phyloP scores from a whole-genome alignment of 92 coral and sea anemone genomes.

The Pocillopora meandrina region DNA sequence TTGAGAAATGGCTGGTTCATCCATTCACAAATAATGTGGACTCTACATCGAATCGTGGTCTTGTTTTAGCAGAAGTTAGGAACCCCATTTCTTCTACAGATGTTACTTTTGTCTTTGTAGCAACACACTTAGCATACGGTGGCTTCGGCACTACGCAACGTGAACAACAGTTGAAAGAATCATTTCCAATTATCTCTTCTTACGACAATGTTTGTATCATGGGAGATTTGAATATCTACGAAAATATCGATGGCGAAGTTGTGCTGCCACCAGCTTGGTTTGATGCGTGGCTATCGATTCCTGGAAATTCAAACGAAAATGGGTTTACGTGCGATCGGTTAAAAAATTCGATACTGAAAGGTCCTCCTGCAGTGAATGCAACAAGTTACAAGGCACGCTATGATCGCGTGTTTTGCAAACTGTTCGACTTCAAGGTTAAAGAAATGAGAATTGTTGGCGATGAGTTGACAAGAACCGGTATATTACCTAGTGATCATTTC shows the following conservation, averaged over 20 bases:
- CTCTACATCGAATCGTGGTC: conserved; percentile 40
- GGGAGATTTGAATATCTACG: conserved; percentile 76
- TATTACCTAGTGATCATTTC: conserved; percentile 78
- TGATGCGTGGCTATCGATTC: conserved; percentile 71
- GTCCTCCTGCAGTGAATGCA: conserved; percentile 10
- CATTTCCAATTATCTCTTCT: conserved; percentile 47
- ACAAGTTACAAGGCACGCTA: conserved; percentile 56
- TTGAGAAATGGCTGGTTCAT: conserved; percentile 44
- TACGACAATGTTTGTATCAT: conserved; percentile 67
- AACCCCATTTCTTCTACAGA: not conserved
- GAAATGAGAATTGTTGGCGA: conserved; percentile 52
- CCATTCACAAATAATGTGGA: conserved; percentile 54
- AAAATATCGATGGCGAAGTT: conserved; percentile 68
- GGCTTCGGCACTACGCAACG: conserved; percentile 45
- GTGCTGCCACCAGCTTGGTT: conserved; percentile 64
- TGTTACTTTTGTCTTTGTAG: conserved; percentile 52
- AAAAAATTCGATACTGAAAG: conserved; percentile 15
- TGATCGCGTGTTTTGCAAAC: conserved; percentile 76
- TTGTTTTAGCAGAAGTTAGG: conserved; percentile 56
- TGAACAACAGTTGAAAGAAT: conserved; percentile 59
- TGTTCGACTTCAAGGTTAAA: conserved; percentile 52
- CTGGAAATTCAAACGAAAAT: conserved; percentile 50
- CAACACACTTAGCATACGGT: conserved; percentile 69
- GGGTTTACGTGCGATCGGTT: conserved; percentile 72
- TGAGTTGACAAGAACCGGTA: conserved; percentile 26